Evolutionary conservation across 1,140 invertebrate genomes (phyloP).

Genomic region (Ceratosolen solmsi): DNA sequence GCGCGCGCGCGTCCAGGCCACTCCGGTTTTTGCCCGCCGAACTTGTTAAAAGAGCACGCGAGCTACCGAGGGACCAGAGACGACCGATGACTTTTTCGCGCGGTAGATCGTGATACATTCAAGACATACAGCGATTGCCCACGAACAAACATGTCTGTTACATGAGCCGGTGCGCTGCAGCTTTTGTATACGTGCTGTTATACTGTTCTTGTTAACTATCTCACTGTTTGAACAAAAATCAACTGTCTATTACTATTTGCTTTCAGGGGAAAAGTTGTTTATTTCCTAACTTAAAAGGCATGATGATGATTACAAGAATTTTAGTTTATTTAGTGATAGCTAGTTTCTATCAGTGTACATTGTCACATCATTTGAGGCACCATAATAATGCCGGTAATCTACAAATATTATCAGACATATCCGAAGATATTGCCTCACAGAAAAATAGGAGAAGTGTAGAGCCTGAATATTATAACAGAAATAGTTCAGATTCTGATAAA

Average conservation of each 20-base stretch:
- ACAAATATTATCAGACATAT: neutral
- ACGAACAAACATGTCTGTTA: conserved; percentile 36
- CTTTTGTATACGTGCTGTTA: neutral
- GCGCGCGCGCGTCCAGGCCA: conserved; percentile 48
- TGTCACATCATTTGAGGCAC: conserved; percentile 44
- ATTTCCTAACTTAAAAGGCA: neutral
- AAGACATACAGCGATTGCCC: neutral
- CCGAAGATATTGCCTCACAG: neutral
- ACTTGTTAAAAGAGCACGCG: conserved; percentile 53
- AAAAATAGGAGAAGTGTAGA: conserved; percentile 28
- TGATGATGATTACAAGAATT: neutral
- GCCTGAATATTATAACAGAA: neutral
- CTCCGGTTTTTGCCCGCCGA: conserved; percentile 52
- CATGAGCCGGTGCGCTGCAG: conserved; percentile 20
- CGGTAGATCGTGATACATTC: conserved; percentile 43
- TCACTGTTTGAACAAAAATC: neutral
- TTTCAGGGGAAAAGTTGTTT: neutral
- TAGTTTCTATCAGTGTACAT: neutral
- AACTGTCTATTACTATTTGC: neutral
- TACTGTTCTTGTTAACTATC: neutral
- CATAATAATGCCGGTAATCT: conserved; percentile 14
- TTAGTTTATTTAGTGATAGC: conserved; percentile 8
- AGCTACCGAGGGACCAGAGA: conserved; percentile 50
- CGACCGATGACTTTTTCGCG: conserved; percentile 52
- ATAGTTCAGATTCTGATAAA: conserved; percentile 49